phyloP scores from a whole-genome alignment of 2,888 invertebrate species.

The Drosophila quinaria region DNA sequence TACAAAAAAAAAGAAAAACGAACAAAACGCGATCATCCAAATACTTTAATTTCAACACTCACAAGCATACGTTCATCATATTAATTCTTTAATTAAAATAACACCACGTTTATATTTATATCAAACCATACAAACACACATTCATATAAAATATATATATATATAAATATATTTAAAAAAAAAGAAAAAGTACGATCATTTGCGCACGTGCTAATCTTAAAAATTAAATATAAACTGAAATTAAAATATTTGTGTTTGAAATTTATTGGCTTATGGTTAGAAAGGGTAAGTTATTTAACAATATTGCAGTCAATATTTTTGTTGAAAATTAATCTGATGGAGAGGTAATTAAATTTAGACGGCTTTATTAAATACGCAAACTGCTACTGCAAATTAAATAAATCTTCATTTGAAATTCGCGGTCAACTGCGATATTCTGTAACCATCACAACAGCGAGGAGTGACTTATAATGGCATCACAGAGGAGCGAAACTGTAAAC shows the following conservation, averaged over 20 bases:
- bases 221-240: constrained; percentile 53
- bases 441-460: background rate
- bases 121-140: constrained; percentile 50
- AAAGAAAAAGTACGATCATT: constrained; percentile 56
- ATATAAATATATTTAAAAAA: constrained; percentile 51
- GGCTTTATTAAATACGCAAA: too few species aligned
- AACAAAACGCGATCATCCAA: constrained; percentile 30
- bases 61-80: constrained; percentile 33
- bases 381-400: background rate
- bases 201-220: constrained; percentile 72
- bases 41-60: constrained; percentile 54
- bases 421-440: background rate
- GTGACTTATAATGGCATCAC: background rate
- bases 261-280: background rate
- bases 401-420: background rate
- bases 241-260: constrained; percentile 15
- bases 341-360: too few species aligned
- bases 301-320: too few species aligned
- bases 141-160: constrained; percentile 48
- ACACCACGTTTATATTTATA: constrained; percentile 60
- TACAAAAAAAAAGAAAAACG: constrained; percentile 42
- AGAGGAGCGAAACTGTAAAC: background rate
- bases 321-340: too few species aligned
- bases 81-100: constrained; percentile 46
- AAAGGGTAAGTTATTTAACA: background rate